Evolutionary conservation across 2,113 vertebrate genomes (phyloP).

Genomic region (Nothoprocta pentlandii): DNA sequence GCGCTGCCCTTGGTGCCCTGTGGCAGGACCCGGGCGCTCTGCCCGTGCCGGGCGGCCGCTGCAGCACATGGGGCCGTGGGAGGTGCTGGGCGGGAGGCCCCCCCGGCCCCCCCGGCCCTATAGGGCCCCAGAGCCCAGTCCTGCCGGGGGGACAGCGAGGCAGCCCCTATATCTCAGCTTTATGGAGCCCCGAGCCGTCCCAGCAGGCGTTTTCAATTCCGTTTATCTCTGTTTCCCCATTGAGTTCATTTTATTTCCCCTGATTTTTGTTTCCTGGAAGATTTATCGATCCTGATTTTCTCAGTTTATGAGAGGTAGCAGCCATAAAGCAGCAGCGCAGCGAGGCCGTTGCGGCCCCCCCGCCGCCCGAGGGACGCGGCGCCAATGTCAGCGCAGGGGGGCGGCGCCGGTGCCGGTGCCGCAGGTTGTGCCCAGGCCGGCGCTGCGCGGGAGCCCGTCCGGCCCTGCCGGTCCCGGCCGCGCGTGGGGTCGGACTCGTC

Average conservation of each 20-base stretch:
- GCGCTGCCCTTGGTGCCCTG: too few species aligned
- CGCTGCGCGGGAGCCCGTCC: neutral
- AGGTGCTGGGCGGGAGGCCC: too few species aligned
- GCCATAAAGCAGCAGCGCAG: conserved; percentile 33
- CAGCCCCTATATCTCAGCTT: conserved; percentile 12
- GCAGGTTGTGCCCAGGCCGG: too few species aligned
- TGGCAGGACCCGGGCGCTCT: too few species aligned
- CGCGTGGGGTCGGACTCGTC: too few species aligned
- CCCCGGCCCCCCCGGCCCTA: too few species aligned
- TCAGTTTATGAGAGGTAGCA: conserved; percentile 68
- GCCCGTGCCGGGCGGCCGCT: too few species aligned
- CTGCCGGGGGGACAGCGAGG: neutral
- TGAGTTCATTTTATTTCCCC: conserved; percentile 56
- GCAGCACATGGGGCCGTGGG: too few species aligned
- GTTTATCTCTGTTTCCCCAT: conserved; percentile 58
- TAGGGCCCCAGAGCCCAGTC: too few species aligned
- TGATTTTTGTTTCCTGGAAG: conserved; percentile 68
- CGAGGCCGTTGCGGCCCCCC: neutral
- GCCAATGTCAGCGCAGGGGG: neutral
- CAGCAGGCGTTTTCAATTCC: conserved; percentile 52
- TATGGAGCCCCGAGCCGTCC: conserved; percentile 54
- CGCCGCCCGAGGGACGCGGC: neutral
- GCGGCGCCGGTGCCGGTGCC: neutral
- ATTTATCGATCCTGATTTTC: conserved; percentile 60
- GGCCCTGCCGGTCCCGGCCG: too few species aligned